Percentiles rank a stretch among this genome's conserved stretches.
phyloP scores from a whole-genome alignment of 1,140 invertebrate genomes.

The Drosophila neocordata region DNA sequence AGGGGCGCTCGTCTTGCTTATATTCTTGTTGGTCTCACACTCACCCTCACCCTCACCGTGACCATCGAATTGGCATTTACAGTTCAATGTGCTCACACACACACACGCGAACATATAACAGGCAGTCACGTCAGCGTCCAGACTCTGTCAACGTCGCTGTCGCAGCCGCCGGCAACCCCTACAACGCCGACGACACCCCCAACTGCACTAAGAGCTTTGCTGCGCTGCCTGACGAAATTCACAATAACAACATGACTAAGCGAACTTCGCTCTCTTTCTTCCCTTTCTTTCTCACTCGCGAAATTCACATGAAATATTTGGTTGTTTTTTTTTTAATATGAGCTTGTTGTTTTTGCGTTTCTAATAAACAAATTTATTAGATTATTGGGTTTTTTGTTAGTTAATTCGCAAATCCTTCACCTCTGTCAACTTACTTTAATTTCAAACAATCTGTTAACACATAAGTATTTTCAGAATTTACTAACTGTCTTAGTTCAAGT shows the following conservation, averaged over 20 bases:
- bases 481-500: no score
- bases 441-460: neutral
- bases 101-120: constrained; percentile 13
- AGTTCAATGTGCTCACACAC: constrained; percentile 73
- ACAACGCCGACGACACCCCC: constrained; percentile 49
- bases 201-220: constrained; percentile 36
- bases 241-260: constrained; percentile 78
- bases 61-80: constrained; percentile 79
- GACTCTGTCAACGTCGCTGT: constrained; percentile 64
- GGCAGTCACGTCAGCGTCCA: constrained; percentile 61
- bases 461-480: neutral
- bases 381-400: constrained; percentile 3
- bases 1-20: constrained; percentile 11
- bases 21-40: constrained; percentile 23
- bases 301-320: constrained; percentile 41
- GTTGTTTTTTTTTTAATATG: constrained; percentile 31
- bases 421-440: neutral
- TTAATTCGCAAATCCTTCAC: neutral
- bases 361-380: constrained; percentile 15
- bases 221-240: constrained; percentile 66
- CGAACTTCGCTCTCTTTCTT: constrained; percentile 39
- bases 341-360: constrained; percentile 29
- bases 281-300: constrained; percentile 9
- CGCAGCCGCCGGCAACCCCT: constrained; percentile 76
- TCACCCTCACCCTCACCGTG: constrained; percentile 68